Percentiles rank a stretch among this genome's conserved stretches.
Conservation (phyloP, 2,888 invertebrate genomes). For the Cheilosia urbana region DNA sequence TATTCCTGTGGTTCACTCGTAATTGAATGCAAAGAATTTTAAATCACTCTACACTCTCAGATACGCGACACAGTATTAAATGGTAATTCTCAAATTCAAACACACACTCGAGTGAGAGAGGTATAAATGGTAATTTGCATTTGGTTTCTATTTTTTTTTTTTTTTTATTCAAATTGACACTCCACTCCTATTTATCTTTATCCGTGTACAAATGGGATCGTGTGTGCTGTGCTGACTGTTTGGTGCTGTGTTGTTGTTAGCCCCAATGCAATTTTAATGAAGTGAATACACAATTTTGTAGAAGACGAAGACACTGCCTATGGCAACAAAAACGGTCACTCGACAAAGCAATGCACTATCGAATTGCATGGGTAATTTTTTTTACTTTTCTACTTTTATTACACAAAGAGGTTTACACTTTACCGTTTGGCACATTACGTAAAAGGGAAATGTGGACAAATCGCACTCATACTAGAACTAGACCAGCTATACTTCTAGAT, state of each 20-base stretch:
- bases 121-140: constrained; percentile 61
- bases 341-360: constrained; percentile 18
- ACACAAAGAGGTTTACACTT: constrained; percentile 1
- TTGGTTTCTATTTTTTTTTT: constrained; percentile 43
- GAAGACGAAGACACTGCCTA: constrained; percentile 3
- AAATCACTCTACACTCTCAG: constrained; percentile 56
- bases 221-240: background rate
- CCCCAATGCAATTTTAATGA: constrained; percentile 71
- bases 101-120: constrained; percentile 33
- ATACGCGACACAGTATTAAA: constrained; percentile 32
- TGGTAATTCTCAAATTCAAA: constrained; percentile 55
- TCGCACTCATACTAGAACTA: constrained; percentile 52
- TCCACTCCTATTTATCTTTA: constrained; percentile 59
- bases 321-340: constrained; percentile 5
- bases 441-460: constrained; percentile 35
- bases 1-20: constrained; percentile 22
- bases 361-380: constrained; percentile 19
- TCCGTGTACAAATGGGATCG: constrained; percentile 53
- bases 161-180: constrained; percentile 63
- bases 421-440: constrained; percentile 45
- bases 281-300: constrained; percentile 42
- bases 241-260: constrained; percentile 45
- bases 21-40: constrained; percentile 56
- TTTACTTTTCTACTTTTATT: background rate
- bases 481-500: constrained; percentile 55